Evolutionary conservation across 92 coral and sea anemone genomes (phyloP), one percentile per base, ranked within the genome.

Genomic region (Porites evermanni): DNA sequence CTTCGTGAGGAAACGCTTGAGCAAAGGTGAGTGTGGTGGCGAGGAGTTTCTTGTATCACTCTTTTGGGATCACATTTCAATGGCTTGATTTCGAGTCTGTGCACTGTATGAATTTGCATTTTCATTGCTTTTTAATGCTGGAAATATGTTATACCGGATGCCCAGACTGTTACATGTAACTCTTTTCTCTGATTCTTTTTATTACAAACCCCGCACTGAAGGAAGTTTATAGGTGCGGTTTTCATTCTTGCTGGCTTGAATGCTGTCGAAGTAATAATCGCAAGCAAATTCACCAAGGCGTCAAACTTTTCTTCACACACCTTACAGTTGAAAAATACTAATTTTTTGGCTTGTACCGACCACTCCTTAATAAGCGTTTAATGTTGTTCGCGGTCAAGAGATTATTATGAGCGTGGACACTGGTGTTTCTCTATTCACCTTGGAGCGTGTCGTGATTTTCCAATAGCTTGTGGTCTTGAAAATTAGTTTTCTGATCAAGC

Each of bases 21-120:
- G 94, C 6, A 92, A 94, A 94, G 98, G 95, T 94, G 81, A 87
- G 98, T 58, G 17, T n/a, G 64, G 7, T 19, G 4, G 12, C 16
- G 60, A 14, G 78, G 9, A 47, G 5, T 12, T 9, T 23, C 16
- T 23, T 10, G 20, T 73, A 16, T 8, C 52, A 13, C 52, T 47
- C 20, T 9, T 24, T 8, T 63, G 20, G 14, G 61, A 61, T 67
- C 73, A 74, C 65, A 50, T 52, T 50, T 72, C 61, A 53, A 16
- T 74, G 78, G 47, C 5, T 73, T 73, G n/a, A 60, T 51, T 17
- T 14, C 1, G 20, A 38, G 17, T 4, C 78, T n/a, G 14, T 6
- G 13, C 86, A 58, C 69, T 29, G 67, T 53, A 26, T 6, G 70
- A 59, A 64, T 38, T 58, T 60, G 29, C 10, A 53, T 54, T n/a